Evolutionary conservation across 1,140 invertebrate species (phyloP).

Genomic region (Microplitis demolitor): DNA sequence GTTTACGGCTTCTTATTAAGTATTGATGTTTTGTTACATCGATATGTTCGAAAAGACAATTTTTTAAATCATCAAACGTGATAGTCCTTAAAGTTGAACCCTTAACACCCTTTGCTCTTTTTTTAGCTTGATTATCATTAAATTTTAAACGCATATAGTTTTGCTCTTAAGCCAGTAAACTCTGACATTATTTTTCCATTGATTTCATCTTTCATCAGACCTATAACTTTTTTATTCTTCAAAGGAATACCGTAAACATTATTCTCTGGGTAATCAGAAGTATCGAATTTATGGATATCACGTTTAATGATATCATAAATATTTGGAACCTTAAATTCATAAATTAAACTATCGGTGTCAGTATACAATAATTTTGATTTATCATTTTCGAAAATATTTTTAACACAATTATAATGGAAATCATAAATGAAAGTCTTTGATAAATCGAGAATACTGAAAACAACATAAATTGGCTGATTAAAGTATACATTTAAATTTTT

Average conservation of each 20-base stretch:
- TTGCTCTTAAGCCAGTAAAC: too few species aligned
- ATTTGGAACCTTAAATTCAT: neutral
- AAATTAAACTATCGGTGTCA: neutral
- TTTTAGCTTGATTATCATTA: too few species aligned
- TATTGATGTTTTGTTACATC: neutral
- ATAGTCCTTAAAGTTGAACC: conserved; percentile 7
- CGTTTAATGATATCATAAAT: too few species aligned
- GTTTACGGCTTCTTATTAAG: neutral
- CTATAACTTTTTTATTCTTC: conserved; percentile 26
- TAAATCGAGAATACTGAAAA: neutral
- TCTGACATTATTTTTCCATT: too few species aligned
- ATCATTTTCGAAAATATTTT: neutral
- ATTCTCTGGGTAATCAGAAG: conserved; percentile 5
- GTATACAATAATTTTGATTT: neutral
- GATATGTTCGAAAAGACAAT: neutral
- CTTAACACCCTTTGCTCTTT: conserved; percentile 25
- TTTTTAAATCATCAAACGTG: conserved; percentile 11
- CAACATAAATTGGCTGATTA: neutral
- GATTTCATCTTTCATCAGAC: conserved; percentile 25
- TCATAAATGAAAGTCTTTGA: neutral
- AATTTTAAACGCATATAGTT: conserved; percentile 18
- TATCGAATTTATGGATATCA: neutral
- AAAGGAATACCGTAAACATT: conserved; percentile 21
- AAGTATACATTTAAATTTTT: neutral
- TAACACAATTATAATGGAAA: neutral